A percentile compares a stretch with the other conserved stretches of the same genome.
phyloP scores from a whole-genome alignment of 2,113 vertebrate genomes.

The Gobio gobio region DNA sequence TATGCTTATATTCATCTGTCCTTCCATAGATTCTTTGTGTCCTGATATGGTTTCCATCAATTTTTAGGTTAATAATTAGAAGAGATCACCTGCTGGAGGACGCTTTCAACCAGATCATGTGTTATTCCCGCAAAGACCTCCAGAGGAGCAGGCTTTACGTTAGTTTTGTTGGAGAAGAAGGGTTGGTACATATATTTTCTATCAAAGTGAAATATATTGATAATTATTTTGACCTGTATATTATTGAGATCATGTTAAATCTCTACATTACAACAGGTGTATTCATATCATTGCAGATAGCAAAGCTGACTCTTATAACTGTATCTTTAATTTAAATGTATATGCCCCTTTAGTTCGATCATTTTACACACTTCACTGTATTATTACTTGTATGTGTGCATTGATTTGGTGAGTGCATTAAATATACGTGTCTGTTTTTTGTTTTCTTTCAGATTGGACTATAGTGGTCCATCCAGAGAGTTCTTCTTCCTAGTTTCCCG shows the following conservation, averaged over 20 bases:
- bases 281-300: neutral
- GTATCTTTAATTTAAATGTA: neutral
- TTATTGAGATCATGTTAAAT: slow-evolving; percentile 6
- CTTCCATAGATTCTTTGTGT: neutral
- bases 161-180: slow-evolving; percentile 97
- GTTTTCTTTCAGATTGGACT: slow-evolving; percentile 85
- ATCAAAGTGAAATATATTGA: neutral
- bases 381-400: neutral
- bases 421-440: slow-evolving; percentile 4
- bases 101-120: slow-evolving; percentile 99
- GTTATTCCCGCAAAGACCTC: slow-evolving; percentile 95
- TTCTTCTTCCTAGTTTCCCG: slow-evolving; percentile 98
- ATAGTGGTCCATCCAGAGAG: slow-evolving; percentile 96
- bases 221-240: neutral
- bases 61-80: slow-evolving; percentile 91
- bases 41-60: neutral
- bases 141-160: slow-evolving; percentile 98
- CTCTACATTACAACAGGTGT: neutral
- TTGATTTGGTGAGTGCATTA: neutral
- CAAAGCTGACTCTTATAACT: neutral
- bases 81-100: slow-evolving; percentile 97
- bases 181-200: slow-evolving; percentile 78
- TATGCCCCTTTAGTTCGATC: neutral
- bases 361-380: neutral
- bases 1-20: neutral